Evolutionary conservation across 2,888 invertebrate species (phyloP).

Genomic region (Sarcophaga subvicina): DNA sequence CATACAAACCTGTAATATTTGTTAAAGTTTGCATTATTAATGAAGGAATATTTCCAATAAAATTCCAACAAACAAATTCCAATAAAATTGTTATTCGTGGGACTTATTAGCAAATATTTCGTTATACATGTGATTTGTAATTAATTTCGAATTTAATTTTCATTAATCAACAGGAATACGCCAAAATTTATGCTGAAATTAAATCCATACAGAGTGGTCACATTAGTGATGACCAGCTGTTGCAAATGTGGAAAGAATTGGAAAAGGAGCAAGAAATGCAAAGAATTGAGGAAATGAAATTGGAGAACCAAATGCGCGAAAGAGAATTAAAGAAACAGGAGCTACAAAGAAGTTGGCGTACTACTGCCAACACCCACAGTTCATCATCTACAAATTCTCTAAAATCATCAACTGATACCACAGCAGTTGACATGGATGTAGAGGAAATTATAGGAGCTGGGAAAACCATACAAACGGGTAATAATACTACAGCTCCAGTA

Average conservation of each 20-base stretch:
- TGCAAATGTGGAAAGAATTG: conserved; percentile 88
- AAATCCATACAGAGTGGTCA: conserved; percentile 82
- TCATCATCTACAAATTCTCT: conserved; percentile 49
- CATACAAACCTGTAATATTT: neutral
- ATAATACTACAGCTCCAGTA: conserved; percentile 41
- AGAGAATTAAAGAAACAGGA: conserved; percentile 86
- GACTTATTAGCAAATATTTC: too few species aligned
- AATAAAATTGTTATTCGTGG: too few species aligned
- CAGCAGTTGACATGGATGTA: conserved; percentile 77
- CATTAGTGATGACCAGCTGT: conserved; percentile 87
- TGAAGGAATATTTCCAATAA: too few species aligned
- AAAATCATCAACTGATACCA: conserved; percentile 73
- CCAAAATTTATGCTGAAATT: conserved; percentile 86
- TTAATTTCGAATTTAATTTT: too few species aligned
- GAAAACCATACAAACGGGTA: conserved; percentile 49
- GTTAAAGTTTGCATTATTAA: neutral
- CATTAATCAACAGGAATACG: conserved; percentile 83
- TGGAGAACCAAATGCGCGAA: conserved; percentile 78
- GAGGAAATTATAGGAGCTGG: conserved; percentile 74
- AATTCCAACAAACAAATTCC: too few species aligned
- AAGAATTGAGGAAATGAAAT: conserved; percentile 84
- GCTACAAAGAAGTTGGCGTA: conserved; percentile 84
- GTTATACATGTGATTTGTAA: too few species aligned
- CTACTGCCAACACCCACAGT: conserved; percentile 59
- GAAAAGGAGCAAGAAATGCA: conserved; percentile 88